Evolutionary conservation across 2,113 vertebrate species (phyloP), one percentile per base, ranked within the genome.

Genomic region (Sceloporus tristichus): DNA sequence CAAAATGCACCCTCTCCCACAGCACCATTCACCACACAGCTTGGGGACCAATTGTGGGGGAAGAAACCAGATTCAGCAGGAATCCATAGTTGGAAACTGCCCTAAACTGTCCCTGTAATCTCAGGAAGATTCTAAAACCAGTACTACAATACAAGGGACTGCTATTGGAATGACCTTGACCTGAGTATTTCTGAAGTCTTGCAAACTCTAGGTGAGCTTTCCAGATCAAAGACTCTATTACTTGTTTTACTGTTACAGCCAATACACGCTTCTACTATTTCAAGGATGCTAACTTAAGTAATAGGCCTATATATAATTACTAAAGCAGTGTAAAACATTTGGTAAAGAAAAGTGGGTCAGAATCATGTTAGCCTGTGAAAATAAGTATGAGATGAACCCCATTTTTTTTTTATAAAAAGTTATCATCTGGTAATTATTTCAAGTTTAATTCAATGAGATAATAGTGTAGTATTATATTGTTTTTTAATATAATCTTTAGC

Each of bases 401-500:
- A 16, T 1, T 23, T 84, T 91, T 91, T 88, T 88, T 53, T 77
- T 4, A 1, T 29, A 79, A 9, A 77, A 85, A 76, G 53, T 70
- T 84, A 90, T 38, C 27, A 56, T 18, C 9, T 74, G 5, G 13
- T 9, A 92, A 91, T 85, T 85, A 21, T 78, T 89, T 88, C 59
- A 14, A 75, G 21, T 87, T 78, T 76, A 89, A 92, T 81, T 90
- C 65, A 85, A 18, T 80, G 10, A 40, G 1, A 29, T 73, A 34
- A 6, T 79, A 38, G 66, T 88, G 86, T 13, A 85, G 2, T 42
- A 73, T 11, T 11, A 74, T 38, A 79, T 34, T 92, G 65, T 75
- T 94, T 13, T 85, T 90, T 90, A 84, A 92, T 76, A 23, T 71
- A 92, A 92, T 71, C 90, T 85, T 92, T 93, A 65, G 62, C 42